Evolutionary conservation across 2,888 invertebrate species (phyloP), one percentile per base, ranked within the genome.

Genomic region (Agrilus mali): DNA sequence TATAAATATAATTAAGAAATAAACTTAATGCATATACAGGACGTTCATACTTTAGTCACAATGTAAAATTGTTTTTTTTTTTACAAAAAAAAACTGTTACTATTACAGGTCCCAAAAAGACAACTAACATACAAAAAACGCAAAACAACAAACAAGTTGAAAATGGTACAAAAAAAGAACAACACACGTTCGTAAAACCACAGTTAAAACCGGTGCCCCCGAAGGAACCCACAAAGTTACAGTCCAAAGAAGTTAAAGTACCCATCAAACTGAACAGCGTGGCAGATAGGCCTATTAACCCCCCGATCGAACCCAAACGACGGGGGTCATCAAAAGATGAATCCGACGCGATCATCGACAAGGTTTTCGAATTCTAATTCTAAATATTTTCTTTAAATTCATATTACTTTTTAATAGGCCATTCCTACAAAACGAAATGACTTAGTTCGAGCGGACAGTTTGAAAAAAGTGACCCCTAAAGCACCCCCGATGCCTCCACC

Each of bases 241-340:
- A 58, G 49, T 59, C 59, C 5, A 56, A 59, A 27, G 63, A 64
- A 43, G 60, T 66, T 5, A 68, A 68, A 53, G 63, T 70, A 10
- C 62, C 64, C n/a, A 54, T 68, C 20, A 61, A 61, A 44, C 51
- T 66, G 14, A 65, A 65, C 48, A 65, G 63, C 47, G 64, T 63
- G 4, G 59, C 61, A 17, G 64, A 64, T 35, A 51, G 63, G 46
- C 56, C 58, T 41, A 48, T 58, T 8, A 35, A 35, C 14, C 14
- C 35, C 35, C 16, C 35, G 15, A 15, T 35, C 35, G 14, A 15
- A 14, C 35, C 16, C 13, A 16, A 16, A 35, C 14, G 38, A 44
- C 40, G 13, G 38, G 35, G 10, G 37, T 12, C 40, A 42, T 36
- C 31, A 36, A 38, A 39, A 27, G 15, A 37, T 15, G 17, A 48